A percentile compares a stretch with the other conserved stretches of the same genome.
These are phyloP conservation scores for Hormaphis cornu DNA, from an alignment of 1,140 invertebrate species.

Conservation along the genomic window DNA sequence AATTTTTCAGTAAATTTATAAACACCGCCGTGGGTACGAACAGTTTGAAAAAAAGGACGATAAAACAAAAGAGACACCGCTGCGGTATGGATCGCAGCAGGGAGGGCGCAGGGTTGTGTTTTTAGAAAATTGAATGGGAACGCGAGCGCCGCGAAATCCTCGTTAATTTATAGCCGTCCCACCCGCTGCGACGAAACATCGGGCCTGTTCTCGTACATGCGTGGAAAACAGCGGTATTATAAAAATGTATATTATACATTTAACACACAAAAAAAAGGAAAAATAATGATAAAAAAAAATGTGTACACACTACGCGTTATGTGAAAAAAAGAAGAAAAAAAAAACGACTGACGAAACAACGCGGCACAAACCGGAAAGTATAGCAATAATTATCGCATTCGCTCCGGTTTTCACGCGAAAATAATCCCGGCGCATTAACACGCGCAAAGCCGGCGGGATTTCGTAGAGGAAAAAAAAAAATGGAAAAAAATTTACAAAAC, in stretches of 20 bases:
- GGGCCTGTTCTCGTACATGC: slow-evolving; percentile 13
- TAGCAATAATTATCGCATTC: slow-evolving; percentile 13
- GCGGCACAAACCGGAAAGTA: not conserved
- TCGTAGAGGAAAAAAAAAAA: not conserved
- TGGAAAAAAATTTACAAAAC: too few relatives aligned
- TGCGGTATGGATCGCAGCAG: not conserved
- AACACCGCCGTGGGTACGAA: too few relatives aligned
- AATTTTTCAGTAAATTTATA: not conserved
- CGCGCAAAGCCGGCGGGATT: not conserved
- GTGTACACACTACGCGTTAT: too few relatives aligned
- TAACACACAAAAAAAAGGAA: slow-evolving; percentile 1
- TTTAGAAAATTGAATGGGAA: slow-evolving; percentile 31
- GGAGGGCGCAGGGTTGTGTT: slow-evolving; percentile 12
- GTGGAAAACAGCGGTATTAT: slow-evolving; percentile 17
- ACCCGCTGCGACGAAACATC: not conserved
- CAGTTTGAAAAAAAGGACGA: slow-evolving; percentile 19
- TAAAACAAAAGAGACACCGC: slow-evolving; percentile 21
- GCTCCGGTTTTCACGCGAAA: slow-evolving; percentile 14
- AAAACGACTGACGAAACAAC: not conserved
- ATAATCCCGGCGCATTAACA: slow-evolving; percentile 16
- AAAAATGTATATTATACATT: slow-evolving; percentile 12
- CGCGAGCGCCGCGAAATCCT: slow-evolving; percentile 22
- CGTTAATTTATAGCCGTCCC: slow-evolving; percentile 30
- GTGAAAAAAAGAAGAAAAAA: not conserved
- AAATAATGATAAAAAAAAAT: not conserved